Base-by-base conservation (phyloP, 2,888 invertebrate genomes). In the Metallyticus violacea region DNA sequence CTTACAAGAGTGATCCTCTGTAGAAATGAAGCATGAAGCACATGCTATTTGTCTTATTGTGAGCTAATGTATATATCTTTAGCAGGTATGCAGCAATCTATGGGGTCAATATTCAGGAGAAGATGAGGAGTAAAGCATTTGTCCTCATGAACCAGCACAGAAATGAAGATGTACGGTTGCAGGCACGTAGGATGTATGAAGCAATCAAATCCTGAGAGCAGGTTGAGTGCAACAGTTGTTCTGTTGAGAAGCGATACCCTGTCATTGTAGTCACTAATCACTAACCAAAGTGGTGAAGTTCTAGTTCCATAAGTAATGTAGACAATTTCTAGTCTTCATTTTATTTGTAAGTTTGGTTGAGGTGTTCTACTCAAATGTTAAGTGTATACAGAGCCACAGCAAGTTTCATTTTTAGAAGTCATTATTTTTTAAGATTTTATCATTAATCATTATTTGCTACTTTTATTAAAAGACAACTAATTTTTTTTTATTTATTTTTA, bases 21-120 rank as follows among this genome's bases (percentile, higher is more conserved):
- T 40, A 40, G 6, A 62, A 79, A 80, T 82, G 27, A 82, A 28
- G 26, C 1, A n/a, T 81, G 25, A 76, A 25, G 26, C 5, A 76
- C 25, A 76, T 26, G 25, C 22, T 76, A 40, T 85, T 85, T 77
- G 77, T 78, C 78, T 81, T 81, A 30, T 25, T 30, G 29, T 81
- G 29, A 30, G 81, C 81, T 81, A 77, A 84, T 85, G 7, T 86
- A 77, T 81, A 85, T 85, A 87, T 85, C 86, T 88, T 89, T 87
- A 89, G 82, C 89, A 91, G 91, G 91, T 92, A 92, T 89, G 91
- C 92, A 85, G 91, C 91, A n/a, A 91, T 92, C n/a, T 92, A 91
- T 89, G 92, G 92, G 80, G 90, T 92, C 2, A 91, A 91, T 87
- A 90, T 90, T n/a, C 89, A 90, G 79, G 92, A 92, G 86, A 91